phyloP scores from a whole-genome alignment of 2,113 vertebrate genomes.

The Anguilla japonica region DNA sequence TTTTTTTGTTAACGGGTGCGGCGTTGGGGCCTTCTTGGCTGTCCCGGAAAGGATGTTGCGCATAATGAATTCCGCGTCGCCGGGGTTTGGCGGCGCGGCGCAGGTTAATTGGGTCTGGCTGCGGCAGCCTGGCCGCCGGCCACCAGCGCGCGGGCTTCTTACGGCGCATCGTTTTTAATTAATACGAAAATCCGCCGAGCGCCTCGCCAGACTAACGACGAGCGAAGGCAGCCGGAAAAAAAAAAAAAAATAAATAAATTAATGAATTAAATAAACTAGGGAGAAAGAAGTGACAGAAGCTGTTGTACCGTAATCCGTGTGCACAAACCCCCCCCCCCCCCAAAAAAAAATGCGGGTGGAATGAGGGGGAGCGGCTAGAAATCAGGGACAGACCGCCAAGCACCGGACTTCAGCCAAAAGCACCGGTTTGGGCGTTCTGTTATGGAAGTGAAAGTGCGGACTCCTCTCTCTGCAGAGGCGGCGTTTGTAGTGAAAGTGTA shows the following conservation, averaged over 20 bases:
- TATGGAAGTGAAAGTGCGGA: no score
- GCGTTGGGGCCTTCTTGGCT: background rate
- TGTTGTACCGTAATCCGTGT: no score
- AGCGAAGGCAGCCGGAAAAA: conserved; percentile 13
- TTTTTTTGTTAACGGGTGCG: background rate
- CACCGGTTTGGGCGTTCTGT: no score
- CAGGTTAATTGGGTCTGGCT: conserved; percentile 76
- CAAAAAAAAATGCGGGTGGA: conserved; percentile 39
- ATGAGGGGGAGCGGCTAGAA: no score
- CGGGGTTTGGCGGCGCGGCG: conserved; percentile 62
- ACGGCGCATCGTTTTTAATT: conserved; percentile 70
- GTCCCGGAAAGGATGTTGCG: conserved; percentile 50
- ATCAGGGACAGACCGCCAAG: no score
- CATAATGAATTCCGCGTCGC: conserved; percentile 67
- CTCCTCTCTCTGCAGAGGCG: no score
- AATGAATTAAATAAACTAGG: conserved; percentile 64
- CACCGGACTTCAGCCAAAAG: no score
- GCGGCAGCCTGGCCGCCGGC: conserved; percentile 59
- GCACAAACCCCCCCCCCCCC: no score
- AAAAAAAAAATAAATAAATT: conserved; percentile 48
- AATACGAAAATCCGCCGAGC: conserved; percentile 56
- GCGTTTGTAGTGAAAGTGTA: no score
- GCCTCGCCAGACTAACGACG: conserved; percentile 63
- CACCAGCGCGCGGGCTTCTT: conserved; percentile 40
- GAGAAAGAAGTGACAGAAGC: conserved; percentile 42